Conservation (phyloP, 2,797 vertebrate genomes). For the Hapalemur alaotrensis region DNA sequence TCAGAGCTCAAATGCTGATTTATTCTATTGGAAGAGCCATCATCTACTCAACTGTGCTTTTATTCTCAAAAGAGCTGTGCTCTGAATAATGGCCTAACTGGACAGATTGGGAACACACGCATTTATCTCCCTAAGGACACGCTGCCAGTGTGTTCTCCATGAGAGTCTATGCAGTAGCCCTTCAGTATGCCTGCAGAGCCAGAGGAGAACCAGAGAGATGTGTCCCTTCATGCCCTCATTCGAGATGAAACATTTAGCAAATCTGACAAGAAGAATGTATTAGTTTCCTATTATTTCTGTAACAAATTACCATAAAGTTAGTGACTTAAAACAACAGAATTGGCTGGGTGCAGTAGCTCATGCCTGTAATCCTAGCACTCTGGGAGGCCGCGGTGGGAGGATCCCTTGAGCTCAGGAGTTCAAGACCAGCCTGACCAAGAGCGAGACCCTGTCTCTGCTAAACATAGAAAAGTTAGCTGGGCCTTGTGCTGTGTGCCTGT, state of each 20-base stretch:
- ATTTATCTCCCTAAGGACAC: background rate
- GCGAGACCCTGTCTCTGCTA: no score
- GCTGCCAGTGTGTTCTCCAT: accelerated
- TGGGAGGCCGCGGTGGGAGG: no score
- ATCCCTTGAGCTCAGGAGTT: no score
- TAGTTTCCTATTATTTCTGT: background rate
- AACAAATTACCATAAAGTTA: background rate
- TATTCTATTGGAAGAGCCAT: constrained; percentile 67
- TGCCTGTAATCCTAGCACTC: no score
- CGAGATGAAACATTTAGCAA: background rate
- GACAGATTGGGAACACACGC: background rate
- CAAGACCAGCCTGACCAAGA: no score
- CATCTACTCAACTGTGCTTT: constrained; percentile 33
- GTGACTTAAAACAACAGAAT: background rate
- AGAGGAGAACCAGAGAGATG: background rate
- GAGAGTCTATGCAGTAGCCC: background rate
- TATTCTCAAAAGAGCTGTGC: constrained; percentile 68
- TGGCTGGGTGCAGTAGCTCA: accelerated
- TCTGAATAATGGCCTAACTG: constrained; percentile 66
- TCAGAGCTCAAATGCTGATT: constrained; percentile 37
- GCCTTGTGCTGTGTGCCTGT: no score
- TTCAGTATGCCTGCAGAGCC: background rate
- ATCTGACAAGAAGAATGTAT: background rate
- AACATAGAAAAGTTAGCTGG: no score
- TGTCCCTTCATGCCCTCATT: background rate